Evolutionary conservation across 2,797 vertebrate genomes (phyloP).

Genomic region (Pogoniulus pusillus): DNA sequence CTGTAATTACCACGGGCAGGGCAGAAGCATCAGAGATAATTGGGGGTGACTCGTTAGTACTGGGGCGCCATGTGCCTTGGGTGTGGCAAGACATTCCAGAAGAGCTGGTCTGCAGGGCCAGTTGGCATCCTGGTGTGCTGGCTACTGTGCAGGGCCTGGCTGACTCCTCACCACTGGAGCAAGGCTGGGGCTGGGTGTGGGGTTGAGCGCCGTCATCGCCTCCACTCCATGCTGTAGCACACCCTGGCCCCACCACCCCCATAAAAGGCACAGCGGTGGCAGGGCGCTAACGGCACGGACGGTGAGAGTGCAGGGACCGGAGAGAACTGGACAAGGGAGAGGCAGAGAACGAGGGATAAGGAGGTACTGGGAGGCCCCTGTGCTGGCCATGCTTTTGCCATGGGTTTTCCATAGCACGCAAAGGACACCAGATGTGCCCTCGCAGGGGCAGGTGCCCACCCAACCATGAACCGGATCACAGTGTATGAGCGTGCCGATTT

Average conservation of each 20-base stretch:
- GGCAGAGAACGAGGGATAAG: not conserved
- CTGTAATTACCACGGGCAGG: not conserved
- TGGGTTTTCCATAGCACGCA: fast-evolving
- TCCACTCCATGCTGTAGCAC: not conserved
- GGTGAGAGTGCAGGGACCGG: not conserved
- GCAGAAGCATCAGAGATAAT: constrained; percentile 32
- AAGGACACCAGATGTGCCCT: not conserved
- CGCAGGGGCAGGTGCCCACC: fast-evolving
- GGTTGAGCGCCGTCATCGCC: not conserved
- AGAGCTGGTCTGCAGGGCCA: not conserved
- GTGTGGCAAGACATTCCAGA: constrained; percentile 37
- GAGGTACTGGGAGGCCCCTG: not conserved
- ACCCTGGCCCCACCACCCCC: not conserved
- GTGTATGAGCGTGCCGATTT: constrained; percentile 51
- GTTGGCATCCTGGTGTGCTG: not conserved
- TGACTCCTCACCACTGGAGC: not conserved
- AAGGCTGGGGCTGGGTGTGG: not conserved
- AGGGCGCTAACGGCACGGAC: not conserved
- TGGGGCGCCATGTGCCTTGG: not conserved
- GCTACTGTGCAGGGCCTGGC: not conserved
- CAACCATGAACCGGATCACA: constrained; percentile 49
- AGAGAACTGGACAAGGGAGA: not conserved
- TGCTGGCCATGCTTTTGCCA: not conserved
- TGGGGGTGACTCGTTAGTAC: not conserved
- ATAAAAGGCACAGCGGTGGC: not conserved